Evolutionary conservation across 2,888 invertebrate genomes (phyloP).

Genomic region (Julus scandinavius): DNA sequence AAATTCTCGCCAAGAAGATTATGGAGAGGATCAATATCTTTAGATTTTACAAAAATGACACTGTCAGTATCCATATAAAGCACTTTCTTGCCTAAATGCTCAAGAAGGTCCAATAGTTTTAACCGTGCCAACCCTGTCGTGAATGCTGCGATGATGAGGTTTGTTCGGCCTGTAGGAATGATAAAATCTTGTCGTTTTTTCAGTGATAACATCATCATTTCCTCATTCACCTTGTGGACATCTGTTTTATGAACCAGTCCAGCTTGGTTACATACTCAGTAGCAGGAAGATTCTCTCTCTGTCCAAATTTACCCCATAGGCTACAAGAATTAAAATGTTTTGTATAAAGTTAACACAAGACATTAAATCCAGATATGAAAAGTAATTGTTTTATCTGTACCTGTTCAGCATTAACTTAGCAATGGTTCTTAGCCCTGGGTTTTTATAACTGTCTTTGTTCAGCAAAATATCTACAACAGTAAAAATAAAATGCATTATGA

Average conservation of each 20-base stretch:
- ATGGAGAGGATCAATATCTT: constrained; percentile 59
- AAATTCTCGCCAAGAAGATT: constrained; percentile 61
- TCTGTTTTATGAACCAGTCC: neutral
- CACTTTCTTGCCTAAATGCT: constrained; percentile 61
- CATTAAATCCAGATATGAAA: neutral
- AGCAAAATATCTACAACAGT: no score
- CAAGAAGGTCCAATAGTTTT: constrained; percentile 63
- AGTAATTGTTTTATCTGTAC: neutral
- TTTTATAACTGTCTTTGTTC: neutral
- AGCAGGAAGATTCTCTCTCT: neutral
- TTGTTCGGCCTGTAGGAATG: constrained; percentile 56
- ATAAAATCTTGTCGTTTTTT: neutral
- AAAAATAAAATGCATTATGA: no score
- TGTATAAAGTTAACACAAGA: no score
- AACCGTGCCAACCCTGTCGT: constrained; percentile 64
- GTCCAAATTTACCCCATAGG: neutral
- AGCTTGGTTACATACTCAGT: neutral
- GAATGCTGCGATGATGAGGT: constrained; percentile 64
- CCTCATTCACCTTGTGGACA: neutral
- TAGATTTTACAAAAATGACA: constrained; percentile 64
- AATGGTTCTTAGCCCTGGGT: neutral
- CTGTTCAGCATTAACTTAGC: neutral
- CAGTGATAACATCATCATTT: neutral
- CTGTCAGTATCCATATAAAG: constrained; percentile 65
- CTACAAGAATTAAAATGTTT: neutral